A percentile compares a stretch with the other conserved stretches of the same genome.
phyloP scores from a whole-genome alignment of 2,888 invertebrate species.

The Dichetophora obliterata region DNA sequence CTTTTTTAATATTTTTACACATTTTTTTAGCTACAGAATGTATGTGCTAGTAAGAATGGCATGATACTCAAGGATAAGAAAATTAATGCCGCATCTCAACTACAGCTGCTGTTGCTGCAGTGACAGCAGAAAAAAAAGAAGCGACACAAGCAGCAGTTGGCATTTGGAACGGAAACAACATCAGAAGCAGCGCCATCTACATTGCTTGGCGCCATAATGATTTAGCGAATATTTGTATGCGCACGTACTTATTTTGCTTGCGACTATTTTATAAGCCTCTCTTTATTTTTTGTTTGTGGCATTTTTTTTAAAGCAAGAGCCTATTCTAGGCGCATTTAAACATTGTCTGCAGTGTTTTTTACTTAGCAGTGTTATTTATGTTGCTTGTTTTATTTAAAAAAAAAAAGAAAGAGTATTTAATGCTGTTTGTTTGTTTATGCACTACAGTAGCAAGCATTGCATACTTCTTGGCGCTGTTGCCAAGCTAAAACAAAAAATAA shows the following conservation, averaged over 20 bases:
- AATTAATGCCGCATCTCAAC: constrained; percentile 48
- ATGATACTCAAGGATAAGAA: constrained; percentile 4
- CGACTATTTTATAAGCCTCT: not conserved
- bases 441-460: not conserved
- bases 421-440: too few species aligned
- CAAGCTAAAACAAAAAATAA: not conserved
- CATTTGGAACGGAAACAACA: not conserved
- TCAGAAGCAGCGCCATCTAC: not conserved
- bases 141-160: not conserved
- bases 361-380: too few species aligned
- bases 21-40: not conserved
- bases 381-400: too few species aligned
- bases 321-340: too few species aligned
- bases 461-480: constrained; percentile 33
- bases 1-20: not conserved
- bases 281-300: not conserved
- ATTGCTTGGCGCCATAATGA: constrained; percentile 22
- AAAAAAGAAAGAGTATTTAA: too few species aligned
- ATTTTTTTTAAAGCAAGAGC: not conserved
- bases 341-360: too few species aligned
- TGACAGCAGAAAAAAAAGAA: not conserved
- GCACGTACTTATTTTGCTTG: not conserved
- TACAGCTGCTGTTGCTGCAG: constrained; percentile 37
- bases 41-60: not conserved
- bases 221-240: not conserved